Base-by-base conservation (phyloP, 2,888 invertebrate species). In the Holacanthella duospinosa region DNA sequence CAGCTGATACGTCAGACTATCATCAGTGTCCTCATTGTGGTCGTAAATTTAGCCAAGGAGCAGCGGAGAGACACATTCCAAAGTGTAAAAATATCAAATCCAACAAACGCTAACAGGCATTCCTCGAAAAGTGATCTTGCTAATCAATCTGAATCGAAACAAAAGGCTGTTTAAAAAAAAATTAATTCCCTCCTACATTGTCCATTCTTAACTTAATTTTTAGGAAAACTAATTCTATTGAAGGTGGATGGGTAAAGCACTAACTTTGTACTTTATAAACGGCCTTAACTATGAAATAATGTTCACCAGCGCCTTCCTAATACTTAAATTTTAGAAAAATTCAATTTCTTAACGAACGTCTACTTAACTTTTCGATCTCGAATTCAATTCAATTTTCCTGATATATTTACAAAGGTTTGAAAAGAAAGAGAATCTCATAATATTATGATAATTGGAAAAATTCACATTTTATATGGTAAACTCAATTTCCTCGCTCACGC, bases 51-150 rank as follows among this genome's bases (percentile, higher is more conserved):
- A 91, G 89, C 79, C 83, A 86, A 74, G 79, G 80, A 0, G 91
- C 90, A 0, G 95, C 94, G 1, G 88, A 88, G 71, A 80, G 94
- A 29, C 94, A 95, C 80, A 93, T 95, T 72, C 94, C 95, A 59
- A 88, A 89, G 79, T 95, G 95, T 79, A 87, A 88, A 28, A 59
- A 21, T 28, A 59, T 59, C 27, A 59, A 44, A 25, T 44, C 27
- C 43, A 59, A 59, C 26, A 59, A 59, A 28, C 43, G 29, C 12
- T 58, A 43, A 58, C n/a, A 6, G 6, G n/a, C 4, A 16, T 6
- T 12, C 9, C 36, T 12, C 6, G 36, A 36, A 36, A 36, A 12
- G 16, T 36, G 36, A 16, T 12, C 36, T 36, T 12, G 16, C 9
- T 6, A 36, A 36, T 36, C 36, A 36, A 36, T 36, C 16, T 36